Evolutionary conservation across 2,113 vertebrate species (phyloP), one percentile per base, ranked within the genome.

Genomic region (Sapayoa aenigma): DNA sequence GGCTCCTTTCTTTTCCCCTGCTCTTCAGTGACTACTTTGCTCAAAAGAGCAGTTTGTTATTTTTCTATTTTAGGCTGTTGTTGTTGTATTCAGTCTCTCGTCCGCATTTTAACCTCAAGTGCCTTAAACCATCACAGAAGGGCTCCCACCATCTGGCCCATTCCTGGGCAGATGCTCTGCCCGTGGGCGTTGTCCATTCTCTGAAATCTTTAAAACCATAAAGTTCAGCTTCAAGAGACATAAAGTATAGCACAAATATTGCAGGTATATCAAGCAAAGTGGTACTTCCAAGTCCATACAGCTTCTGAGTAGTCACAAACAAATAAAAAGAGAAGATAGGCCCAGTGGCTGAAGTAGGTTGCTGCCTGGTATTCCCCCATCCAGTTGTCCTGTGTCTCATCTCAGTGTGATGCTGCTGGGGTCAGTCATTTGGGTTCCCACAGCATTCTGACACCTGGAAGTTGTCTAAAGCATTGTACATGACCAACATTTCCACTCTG

Each of bases 341-440:
- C 19, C 18, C 28, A 0, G 0, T 30, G n/a, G 6, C 46, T 58
- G 65, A 44, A 33, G 8, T 19, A 35, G 27, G 21, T 19, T 67
- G 35, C 37, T 86, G 37, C 33, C 18, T 39, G 30, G 15, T 50
- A 11, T 69, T 66, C 21, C n/a, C 22, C 9, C 9, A 22, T 8
- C 35, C 25, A 20, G 15, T 14, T 68, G 41, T 55, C 84, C 31
- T 80, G 19, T n/a, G 5, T 18, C 55, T 84, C 6, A 6, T 23
- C 39, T 76, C 0, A 0, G 19, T 31, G 17, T 7, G 35, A 13
- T 18, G n/a, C 1, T 1, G 24, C 42, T n/a, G 12, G 19, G 27
- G 33, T 22, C 1, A 0, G 4, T 11, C 6, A 0, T 9, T 65
- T 23, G 31, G 20, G 20, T 59, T 50, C 22, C 2, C 1, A 3